Evolutionary conservation across 2,113 vertebrate species (phyloP), one percentile per base, ranked within the genome.

Genomic region (Mormoops blainvillei): DNA sequence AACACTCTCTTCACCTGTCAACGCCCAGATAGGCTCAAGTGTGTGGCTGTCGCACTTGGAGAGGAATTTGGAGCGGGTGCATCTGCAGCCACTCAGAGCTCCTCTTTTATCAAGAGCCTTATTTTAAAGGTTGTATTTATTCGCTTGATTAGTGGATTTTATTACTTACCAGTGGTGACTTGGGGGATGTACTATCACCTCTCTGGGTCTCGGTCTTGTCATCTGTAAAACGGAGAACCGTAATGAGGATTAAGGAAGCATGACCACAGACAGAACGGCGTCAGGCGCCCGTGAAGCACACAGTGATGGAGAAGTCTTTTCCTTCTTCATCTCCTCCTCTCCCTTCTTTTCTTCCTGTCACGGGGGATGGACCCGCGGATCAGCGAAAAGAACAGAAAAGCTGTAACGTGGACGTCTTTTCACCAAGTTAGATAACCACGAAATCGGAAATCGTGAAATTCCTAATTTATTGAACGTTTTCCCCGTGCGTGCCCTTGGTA

Each of bases 1-100:
- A 36, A 93, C 96, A 89, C 97, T 63, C 95, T 96, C 80, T 45
- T n/a, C 70, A 61, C 87, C 95, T 98, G 97, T 98, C 97, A 98
- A 94, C 96, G 5, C 95, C 77, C 89, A 48, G 94, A 97, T 94
- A 97, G 90, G 81, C 85, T 97, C 92, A 94, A 98, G 97, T 92
- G 95, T 15, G 54, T 43, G 1, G 15, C 94, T 26, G 96, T 68
- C 8, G 28, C 92, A 74, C 96, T 97, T 87, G 94, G 94, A 63
- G 94, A 96, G 78, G 97, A 97, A 97, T 97, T 45, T 38, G n/a
- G 89, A 95, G 88, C 8, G 45, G 38, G 91, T 78, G 52, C 33
- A 58, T 94, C 84, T 94, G 81, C 61, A 16, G 33, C 52, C 31
- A 33, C 67, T 54, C 81, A 26, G 58, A 33, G 18, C 45, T 26